Evolutionary conservation across 2,113 vertebrate genomes (phyloP).

Genomic region (Lutjanus erythropterus): DNA sequence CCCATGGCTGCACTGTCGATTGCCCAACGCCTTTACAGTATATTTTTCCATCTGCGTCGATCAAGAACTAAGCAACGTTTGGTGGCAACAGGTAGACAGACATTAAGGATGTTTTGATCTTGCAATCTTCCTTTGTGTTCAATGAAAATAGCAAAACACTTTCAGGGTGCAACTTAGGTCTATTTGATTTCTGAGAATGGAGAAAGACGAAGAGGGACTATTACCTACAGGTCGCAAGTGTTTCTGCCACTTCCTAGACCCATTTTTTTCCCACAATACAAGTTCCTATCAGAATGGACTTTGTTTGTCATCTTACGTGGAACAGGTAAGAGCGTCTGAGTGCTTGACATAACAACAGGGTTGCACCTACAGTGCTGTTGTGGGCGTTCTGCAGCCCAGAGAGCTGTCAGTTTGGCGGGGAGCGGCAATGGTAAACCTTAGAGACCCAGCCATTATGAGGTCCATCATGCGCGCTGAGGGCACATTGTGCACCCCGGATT

Average conservation of each 20-base stretch:
- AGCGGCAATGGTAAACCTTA: constrained; percentile 42
- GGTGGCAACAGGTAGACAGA: neutral
- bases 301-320: constrained; percentile 29
- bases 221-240: constrained; percentile 8
- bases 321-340: neutral
- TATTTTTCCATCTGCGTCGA: constrained; percentile 18
- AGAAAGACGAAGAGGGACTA: neutral
- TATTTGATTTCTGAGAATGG: neutral
- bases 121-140: constrained; percentile 1
- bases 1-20: constrained; percentile 20
- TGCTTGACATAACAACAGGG: constrained; percentile 33
- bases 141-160: neutral
- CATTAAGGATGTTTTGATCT: constrained; percentile 9
- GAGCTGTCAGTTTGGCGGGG: constrained; percentile 56
- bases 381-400: neutral
- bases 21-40: constrained; percentile 8
- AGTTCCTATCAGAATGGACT: neutral
- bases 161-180: neutral
- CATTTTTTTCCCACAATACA: neutral
- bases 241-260: neutral
- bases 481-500: constrained; percentile 64
- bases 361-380: neutral
- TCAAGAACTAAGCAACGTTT: neutral
- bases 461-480: constrained; percentile 77
- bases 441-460: constrained; percentile 77